These are phyloP conservation scores for Cotesia glomerata DNA, from an alignment of 1,140 invertebrate species.

Conservation along the genomic window DNA sequence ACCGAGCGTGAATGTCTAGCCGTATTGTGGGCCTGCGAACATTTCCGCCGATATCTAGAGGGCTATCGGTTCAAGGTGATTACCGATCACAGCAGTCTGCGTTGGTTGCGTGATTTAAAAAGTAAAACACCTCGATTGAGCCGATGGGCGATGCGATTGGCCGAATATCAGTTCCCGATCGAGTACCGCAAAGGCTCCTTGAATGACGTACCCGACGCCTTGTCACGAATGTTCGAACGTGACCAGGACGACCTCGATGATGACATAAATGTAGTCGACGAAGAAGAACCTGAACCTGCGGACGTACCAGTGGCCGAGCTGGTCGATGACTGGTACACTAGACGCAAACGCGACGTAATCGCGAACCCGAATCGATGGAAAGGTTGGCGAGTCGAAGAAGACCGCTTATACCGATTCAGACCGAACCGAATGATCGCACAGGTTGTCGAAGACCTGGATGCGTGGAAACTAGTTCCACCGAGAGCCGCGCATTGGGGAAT, in stretches of 20 bases:
- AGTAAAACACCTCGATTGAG: conserved; percentile 50
- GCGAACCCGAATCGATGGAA: too few relatives aligned
- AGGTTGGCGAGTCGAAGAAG: too few relatives aligned
- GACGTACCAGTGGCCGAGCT: neutral
- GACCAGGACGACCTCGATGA: too few relatives aligned
- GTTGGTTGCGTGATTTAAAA: conserved; percentile 60
- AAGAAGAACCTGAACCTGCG: too few relatives aligned
- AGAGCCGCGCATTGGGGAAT: neutral
- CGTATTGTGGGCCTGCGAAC: conserved; percentile 59
- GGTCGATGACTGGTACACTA: too few relatives aligned
- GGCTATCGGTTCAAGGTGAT: conserved; percentile 49
- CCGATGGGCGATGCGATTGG: conserved; percentile 54
- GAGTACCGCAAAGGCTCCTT: conserved; percentile 29
- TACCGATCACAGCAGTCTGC: conserved; percentile 63
- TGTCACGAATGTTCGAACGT: conserved; percentile 30
- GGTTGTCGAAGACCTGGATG: conserved; percentile 1
- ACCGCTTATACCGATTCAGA: too few relatives aligned
- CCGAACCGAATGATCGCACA: conserved; percentile 1
- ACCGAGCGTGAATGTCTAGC: conserved; percentile 62
- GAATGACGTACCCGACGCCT: conserved; percentile 36
- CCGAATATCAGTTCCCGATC: conserved; percentile 33
- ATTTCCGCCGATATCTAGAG: conserved; percentile 56
- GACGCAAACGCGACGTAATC: too few relatives aligned
- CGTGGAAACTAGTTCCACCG: conserved; percentile 24
- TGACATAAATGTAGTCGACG: too few relatives aligned